Evolutionary conservation across 2,888 invertebrate genomes (phyloP).

Genomic region (Diadegma fenestrale): DNA sequence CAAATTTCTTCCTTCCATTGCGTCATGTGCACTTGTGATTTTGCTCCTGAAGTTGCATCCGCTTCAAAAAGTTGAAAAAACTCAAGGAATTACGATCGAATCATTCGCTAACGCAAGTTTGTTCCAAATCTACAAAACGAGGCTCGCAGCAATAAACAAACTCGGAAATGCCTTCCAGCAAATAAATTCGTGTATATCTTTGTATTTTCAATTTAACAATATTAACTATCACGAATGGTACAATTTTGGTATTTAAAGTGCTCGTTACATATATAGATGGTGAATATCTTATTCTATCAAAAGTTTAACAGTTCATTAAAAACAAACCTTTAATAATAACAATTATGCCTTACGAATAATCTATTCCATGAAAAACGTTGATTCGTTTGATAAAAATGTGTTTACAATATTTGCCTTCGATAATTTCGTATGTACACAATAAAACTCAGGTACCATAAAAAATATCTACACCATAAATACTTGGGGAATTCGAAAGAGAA

Average conservation of each 20-base stretch:
- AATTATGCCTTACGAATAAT: constrained; percentile 17
- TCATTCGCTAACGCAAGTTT: not conserved
- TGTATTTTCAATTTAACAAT: not conserved
- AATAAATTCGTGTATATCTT: not conserved
- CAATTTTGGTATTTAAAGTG: constrained; percentile 1
- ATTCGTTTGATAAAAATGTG: constrained; percentile 39
- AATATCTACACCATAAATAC: constrained; percentile 62
- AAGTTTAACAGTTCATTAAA: constrained; percentile 10
- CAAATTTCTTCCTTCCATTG: too few relatives aligned
- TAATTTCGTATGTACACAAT: constrained; percentile 37
- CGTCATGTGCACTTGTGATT: too few relatives aligned
- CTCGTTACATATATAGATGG: not conserved
- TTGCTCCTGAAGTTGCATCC: too few relatives aligned
- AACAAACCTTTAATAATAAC: constrained; percentile 15
- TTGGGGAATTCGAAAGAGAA: constrained; percentile 36
- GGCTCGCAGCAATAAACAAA: not conserved
- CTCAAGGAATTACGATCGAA: not conserved
- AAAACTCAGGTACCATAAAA: constrained; percentile 63
- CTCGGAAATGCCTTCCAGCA: not conserved
- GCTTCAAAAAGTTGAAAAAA: too few relatives aligned
- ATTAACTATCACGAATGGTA: not conserved
- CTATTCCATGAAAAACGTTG: not conserved
- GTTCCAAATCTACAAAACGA: not conserved
- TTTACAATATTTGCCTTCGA: constrained; percentile 51
- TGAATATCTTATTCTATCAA: not conserved